phyloP scores from a whole-genome alignment of 2,113 vertebrate genomes.

The Shinisaurus crocodilurus region DNA sequence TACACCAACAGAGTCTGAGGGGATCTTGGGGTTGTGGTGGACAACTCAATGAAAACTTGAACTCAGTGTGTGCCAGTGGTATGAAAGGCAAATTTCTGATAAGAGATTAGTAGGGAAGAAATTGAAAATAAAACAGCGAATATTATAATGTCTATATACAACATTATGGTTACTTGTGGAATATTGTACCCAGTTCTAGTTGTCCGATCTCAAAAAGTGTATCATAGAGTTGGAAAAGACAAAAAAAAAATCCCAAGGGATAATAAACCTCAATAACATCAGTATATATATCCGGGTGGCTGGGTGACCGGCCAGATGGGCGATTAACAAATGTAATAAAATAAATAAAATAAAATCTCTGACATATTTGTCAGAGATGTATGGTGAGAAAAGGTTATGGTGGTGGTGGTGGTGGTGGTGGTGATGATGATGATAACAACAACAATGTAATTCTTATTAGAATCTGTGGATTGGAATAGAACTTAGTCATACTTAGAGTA shows the following conservation, averaged over 20 bases:
- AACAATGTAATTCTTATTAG: too few relatives aligned
- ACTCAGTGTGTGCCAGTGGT: not conserved
- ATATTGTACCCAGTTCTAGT: not conserved
- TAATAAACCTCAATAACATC: too few relatives aligned
- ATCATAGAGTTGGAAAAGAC: not conserved
- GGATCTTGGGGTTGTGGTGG: not conserved
- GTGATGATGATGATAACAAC: too few relatives aligned
- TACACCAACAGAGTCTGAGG: not conserved
- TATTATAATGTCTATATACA: not conserved
- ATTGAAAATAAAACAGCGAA: not conserved
- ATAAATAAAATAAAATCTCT: too few relatives aligned
- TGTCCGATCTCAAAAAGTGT: not conserved
- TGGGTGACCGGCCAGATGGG: too few relatives aligned
- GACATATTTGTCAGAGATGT: not conserved
- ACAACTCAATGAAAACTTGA: not conserved
- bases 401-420: too few relatives aligned
- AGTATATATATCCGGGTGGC: not conserved
- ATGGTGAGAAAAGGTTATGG: not conserved
- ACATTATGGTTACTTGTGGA: not conserved
- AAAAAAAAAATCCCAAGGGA: too few relatives aligned
- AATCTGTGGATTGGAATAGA: not conserved
- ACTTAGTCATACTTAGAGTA: too few relatives aligned
- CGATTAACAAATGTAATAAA: too few relatives aligned
- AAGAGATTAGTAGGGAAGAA: not conserved
- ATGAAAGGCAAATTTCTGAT: not conserved